phyloP scores from a whole-genome alignment of 2,113 vertebrate genomes.

The Sakesphorus luctuosus region DNA sequence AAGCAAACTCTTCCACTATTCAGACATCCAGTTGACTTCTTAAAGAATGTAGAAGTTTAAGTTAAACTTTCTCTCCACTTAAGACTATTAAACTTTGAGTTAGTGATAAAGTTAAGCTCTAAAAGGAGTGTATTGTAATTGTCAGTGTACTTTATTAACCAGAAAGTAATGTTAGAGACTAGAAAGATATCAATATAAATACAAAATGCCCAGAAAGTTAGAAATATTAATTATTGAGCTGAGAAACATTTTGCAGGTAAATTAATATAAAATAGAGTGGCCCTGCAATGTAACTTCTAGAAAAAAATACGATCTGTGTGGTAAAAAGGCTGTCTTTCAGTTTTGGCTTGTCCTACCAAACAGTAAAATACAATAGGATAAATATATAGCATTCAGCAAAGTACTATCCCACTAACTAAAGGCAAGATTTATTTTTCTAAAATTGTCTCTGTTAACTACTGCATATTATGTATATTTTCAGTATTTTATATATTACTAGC shows the following conservation, averaged over 20 bases:
- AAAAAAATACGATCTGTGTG: neutral
- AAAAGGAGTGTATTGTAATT: neutral
- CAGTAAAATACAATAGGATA: neutral
- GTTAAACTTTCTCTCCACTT: neutral
- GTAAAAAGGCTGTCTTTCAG: neutral
- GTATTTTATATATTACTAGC: neutral
- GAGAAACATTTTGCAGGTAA: neutral
- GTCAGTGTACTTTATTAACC: neutral
- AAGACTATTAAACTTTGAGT: neutral
- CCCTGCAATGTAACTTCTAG: neutral
- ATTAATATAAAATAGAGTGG: neutral
- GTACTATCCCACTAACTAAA: neutral
- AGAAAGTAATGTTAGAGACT: neutral
- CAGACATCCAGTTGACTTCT: neutral
- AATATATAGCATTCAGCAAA: neutral
- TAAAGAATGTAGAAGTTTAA: neutral
- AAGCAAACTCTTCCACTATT: neutral
- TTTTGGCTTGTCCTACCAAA: neutral
- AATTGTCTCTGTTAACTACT: neutral
- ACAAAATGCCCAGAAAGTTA: neutral
- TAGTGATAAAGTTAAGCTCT: neutral
- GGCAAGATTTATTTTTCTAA: neutral
- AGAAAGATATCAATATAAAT: neutral
- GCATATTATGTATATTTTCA: neutral
- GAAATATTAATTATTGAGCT: neutral